Evolutionary conservation across 2,888 invertebrate species (phyloP), one percentile per base, ranked within the genome.

Genomic region (Chymomyza procnemis): DNA sequence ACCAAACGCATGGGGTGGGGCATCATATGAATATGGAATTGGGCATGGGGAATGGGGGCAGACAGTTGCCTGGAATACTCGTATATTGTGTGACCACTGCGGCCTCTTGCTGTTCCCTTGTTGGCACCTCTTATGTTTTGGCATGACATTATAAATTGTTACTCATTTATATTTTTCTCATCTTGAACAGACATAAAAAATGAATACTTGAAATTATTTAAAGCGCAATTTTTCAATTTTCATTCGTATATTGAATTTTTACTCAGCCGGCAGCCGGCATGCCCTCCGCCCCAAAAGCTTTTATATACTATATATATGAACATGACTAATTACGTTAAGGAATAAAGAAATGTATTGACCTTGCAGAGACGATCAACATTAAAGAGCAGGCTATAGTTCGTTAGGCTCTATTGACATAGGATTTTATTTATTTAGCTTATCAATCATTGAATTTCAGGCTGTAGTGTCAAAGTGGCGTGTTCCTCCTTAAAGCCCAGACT

Each of bases 211-310:
- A 74, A 71, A 71, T 69, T 69, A 71, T 64, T 74, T 67, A 69
- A 67, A 65, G 65, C 46, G 64, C 67, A 67, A 71, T 71, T 67
- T 71, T 67, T 74, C 74, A 74, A 69, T 69, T 74, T 63, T 67
- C 54, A 66, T 19, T 61, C 6, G 21, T 21, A 47, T 48, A 48
- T 54, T 67, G 48, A 61, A 48, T 55, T 41, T 12, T 41, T 26
- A 26, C 1, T 12, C 34, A 41, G n/a, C n/a, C n/a, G n/a, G n/a
- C n/a, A 12, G 34, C 2, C 12, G 12, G 12, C 12, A 12, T 41
- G n/a, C 9, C 34, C 34, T 41, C 12, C 34, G 9, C 34, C 34
- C 34, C 34, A 41, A 41, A 12, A 12, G 34, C 12, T 41, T 41
- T 41, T 12, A 41, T 2, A 5, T 41, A 34, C 4, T 34, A 9